Evolutionary conservation across 2,113 vertebrate species (phyloP).

Genomic region (Archilochus colubris): DNA sequence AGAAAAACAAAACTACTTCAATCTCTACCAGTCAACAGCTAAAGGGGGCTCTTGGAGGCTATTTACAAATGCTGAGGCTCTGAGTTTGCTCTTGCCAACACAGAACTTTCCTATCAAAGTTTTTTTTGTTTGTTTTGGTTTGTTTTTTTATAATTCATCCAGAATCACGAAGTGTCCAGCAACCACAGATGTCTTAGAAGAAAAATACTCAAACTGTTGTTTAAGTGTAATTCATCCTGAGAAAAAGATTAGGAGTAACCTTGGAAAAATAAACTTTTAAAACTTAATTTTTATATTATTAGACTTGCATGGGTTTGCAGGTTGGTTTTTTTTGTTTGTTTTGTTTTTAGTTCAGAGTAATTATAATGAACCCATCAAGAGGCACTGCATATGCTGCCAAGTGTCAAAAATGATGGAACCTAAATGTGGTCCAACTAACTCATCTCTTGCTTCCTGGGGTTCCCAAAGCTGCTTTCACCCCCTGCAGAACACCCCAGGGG

Average conservation of each 20-base stretch:
- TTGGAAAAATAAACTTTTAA: background rate
- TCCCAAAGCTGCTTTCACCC: background rate
- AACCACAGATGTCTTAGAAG: background rate
- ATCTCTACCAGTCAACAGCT: background rate
- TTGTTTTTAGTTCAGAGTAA: background rate
- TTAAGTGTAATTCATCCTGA: background rate
- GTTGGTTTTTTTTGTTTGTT: background rate
- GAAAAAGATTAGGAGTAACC: background rate
- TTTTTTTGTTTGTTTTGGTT: too few relatives aligned
- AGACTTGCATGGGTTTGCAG: background rate
- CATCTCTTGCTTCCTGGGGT: background rate
- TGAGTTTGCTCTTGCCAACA: background rate
- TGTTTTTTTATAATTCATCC: background rate
- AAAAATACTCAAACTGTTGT: background rate
- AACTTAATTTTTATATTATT: background rate
- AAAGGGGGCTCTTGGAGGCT: conserved; percentile 39
- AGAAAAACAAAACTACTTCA: conserved; percentile 27
- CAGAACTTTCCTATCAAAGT: background rate
- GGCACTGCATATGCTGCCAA: background rate
- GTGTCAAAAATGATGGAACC: background rate
- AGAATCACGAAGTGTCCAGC: background rate
- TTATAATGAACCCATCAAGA: background rate
- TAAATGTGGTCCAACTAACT: background rate
- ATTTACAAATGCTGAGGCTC: background rate
- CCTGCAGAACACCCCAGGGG: background rate